Evolutionary conservation across 2,888 invertebrate genomes (phyloP).

Genomic region (Tholera decimalis): DNA sequence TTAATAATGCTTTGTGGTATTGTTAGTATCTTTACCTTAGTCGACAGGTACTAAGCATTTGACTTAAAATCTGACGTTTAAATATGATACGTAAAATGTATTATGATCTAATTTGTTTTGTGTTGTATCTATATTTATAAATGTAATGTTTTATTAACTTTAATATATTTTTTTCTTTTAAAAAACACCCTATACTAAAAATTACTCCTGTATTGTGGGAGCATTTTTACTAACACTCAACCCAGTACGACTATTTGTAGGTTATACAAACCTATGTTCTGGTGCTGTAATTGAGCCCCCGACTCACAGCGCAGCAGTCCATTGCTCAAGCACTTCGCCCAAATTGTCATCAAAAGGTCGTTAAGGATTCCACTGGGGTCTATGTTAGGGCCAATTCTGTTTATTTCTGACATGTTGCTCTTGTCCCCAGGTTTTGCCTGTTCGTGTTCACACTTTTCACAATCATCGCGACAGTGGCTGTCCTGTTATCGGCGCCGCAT

Average conservation of each 20-base stretch:
- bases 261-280: too few relatives aligned
- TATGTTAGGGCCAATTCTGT: conserved; percentile 8
- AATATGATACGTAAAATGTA: not conserved
- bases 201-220: too few relatives aligned
- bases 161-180: too few relatives aligned
- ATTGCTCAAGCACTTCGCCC: too few relatives aligned
- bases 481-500: conserved; percentile 97
- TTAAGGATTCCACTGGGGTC: conserved; percentile 6
- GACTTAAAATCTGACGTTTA: conserved; percentile 1
- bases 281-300: too few relatives aligned
- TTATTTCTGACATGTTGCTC: conserved; percentile 44
- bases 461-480: conserved; percentile 97
- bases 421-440: conserved; percentile 95
- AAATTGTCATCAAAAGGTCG: too few relatives aligned
- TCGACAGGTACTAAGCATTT: conserved; percentile 1
- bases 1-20: not conserved
- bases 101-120: not conserved
- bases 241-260: too few relatives aligned
- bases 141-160: not conserved
- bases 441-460: conserved; percentile 98
- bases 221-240: too few relatives aligned
- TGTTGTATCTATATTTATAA: not conserved
- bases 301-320: too few relatives aligned
- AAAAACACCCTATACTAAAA: too few relatives aligned
- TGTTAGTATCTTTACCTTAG: not conserved